phyloP scores from a whole-genome alignment of 2,888 invertebrate species.

The Eupithecia centaureata region DNA sequence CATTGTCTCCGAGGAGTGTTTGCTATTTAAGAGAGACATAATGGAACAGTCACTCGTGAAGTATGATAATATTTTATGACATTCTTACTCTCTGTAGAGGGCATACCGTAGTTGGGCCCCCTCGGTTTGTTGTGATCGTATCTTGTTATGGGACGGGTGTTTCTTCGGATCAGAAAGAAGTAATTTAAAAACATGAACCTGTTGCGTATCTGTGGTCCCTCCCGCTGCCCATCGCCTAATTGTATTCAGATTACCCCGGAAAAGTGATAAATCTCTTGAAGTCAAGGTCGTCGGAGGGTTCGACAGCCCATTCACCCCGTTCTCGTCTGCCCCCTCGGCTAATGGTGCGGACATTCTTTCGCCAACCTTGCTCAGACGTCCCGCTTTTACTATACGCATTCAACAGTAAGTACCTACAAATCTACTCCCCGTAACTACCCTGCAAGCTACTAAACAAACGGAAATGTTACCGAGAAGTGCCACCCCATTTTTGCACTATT shows the following conservation, averaged over 20 bases:
- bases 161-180: conserved; percentile 24
- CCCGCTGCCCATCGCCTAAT: conserved; percentile 74
- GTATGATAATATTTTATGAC: conserved; percentile 12
- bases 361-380: conserved; percentile 68
- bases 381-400: conserved; percentile 61
- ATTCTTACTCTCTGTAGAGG: neutral
- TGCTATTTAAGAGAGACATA: neutral
- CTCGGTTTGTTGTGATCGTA: neutral
- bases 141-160: neutral
- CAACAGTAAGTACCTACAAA: conserved; percentile 51
- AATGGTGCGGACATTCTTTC: conserved; percentile 80
- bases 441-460: conserved; percentile 54
- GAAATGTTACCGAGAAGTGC: conserved; percentile 45
- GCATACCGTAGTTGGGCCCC: neutral
- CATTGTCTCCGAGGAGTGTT: conserved; percentile 7
- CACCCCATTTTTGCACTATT: conserved; percentile 51
- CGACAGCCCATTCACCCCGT: conserved; percentile 81
- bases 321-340: conserved; percentile 74
- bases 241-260: conserved; percentile 81
- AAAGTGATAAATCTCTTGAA: conserved; percentile 79
- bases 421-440: conserved; percentile 49
- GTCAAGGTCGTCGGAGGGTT: conserved; percentile 82
- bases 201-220: conserved; percentile 65
- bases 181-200: conserved; percentile 60
- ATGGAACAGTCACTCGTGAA: conserved; percentile 1